These are phyloP conservation scores for Progne subis DNA, from an alignment of 2,113 vertebrate genomes.

Conservation along the genomic window DNA sequence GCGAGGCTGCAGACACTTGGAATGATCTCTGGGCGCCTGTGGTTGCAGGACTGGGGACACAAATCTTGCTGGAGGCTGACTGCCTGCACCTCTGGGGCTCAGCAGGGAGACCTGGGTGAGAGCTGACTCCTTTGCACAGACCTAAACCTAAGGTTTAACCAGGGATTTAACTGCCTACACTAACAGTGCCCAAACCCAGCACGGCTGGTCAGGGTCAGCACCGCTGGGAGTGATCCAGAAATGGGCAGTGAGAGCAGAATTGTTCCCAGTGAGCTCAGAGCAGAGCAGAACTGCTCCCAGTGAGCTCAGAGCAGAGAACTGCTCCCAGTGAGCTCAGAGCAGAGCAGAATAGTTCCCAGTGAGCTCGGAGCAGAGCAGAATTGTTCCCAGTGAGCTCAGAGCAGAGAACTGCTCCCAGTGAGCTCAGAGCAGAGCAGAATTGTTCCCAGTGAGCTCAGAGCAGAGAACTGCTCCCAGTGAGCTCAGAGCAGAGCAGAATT, in stretches of 20 bases:
- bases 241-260: neutral
- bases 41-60: neutral
- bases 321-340: neutral
- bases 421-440: too few species aligned
- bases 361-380: too few species aligned
- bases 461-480: too few species aligned
- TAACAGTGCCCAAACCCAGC: neutral
- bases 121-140: neutral
- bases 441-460: too few species aligned
- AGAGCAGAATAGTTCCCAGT: neutral
- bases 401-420: too few species aligned
- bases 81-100: neutral
- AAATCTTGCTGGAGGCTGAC: neutral
- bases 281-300: neutral
- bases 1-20: neutral
- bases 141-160: neutral
- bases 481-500: too few species aligned
- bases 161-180: neutral
- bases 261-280: neutral
- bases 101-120: neutral
- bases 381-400: too few species aligned
- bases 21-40: accelerated
- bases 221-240: neutral
- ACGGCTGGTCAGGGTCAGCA: accelerated
- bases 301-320: neutral